Percentiles rank a stretch among this genome's conserved stretches.
Conservation (phyloP, 2,113 vertebrate species). For the Parus major region DNA sequence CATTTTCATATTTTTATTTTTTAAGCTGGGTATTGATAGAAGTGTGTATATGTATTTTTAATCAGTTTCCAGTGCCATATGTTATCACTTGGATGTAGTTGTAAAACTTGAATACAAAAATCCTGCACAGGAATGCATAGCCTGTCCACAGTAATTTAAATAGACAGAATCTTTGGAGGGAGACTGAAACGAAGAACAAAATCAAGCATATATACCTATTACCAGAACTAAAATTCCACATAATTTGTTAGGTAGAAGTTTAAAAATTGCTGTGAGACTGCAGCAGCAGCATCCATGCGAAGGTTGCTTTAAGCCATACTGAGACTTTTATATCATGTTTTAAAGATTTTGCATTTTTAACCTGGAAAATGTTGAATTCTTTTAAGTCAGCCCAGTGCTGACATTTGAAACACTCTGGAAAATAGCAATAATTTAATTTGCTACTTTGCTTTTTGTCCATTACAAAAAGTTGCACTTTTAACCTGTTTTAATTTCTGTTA, state of each 20-base stretch:
- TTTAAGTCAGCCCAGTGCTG: neutral
- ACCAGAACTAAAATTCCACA: neutral
- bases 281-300: neutral
- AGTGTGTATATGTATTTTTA: neutral
- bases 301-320: neutral
- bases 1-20: neutral
- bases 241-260: neutral
- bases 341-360: neutral
- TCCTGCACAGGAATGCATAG: neutral
- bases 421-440: neutral
- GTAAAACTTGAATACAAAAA: neutral
- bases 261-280: neutral
- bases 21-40: neutral
- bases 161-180: neutral
- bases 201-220: neutral
- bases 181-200: neutral
- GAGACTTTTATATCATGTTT: neutral
- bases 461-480: slow-evolving; percentile 45
- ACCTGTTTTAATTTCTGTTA: slow-evolving; percentile 63
- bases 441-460: slow-evolving; percentile 6
- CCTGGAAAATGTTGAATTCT: neutral
- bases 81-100: neutral
- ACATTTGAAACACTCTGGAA: neutral
- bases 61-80: neutral
- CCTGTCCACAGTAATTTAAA: neutral